Percentiles rank a stretch among this genome's conserved stretches.
Conservation (phyloP, 2,113 vertebrate species). For the Eptesicus fuscus region DNA sequence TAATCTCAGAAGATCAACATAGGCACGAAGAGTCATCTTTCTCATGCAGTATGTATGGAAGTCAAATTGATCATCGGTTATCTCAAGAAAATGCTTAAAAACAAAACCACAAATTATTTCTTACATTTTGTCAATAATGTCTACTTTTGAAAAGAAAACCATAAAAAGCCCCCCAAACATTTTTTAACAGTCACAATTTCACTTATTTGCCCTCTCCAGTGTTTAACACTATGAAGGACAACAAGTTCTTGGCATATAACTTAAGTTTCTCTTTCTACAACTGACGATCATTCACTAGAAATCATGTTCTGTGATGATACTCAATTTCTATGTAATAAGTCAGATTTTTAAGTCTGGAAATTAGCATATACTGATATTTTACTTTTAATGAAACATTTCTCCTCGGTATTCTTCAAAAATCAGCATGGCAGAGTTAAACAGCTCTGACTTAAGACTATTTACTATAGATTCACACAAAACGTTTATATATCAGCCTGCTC, state of each 20-base stretch:
- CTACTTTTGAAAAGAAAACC: conserved; percentile 37
- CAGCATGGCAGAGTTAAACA: background rate
- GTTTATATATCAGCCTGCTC: background rate
- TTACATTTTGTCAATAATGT: conserved; percentile 38
- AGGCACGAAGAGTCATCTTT: conserved; percentile 88
- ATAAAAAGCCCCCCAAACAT: background rate
- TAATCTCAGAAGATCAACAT: conserved; percentile 85
- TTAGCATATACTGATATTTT: background rate
- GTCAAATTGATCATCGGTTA: conserved; percentile 87
- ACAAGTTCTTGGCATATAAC: background rate
- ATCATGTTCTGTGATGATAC: background rate
- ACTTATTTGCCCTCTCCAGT: background rate
- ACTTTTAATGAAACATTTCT: background rate
- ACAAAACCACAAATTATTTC: conserved; percentile 59
- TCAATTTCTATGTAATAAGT: background rate
- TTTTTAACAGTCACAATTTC: background rate
- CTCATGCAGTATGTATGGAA: conserved; percentile 89
- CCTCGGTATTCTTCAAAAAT: background rate
- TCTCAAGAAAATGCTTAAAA: conserved; percentile 87
- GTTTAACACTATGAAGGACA: background rate
- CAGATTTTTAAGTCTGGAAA: conserved; percentile 22
- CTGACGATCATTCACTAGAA: background rate
- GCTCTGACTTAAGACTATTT: background rate
- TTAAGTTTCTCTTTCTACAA: background rate
- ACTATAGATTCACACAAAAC: background rate